Conservation (phyloP, 2,888 invertebrate species). For the Dryobota labecula region DNA sequence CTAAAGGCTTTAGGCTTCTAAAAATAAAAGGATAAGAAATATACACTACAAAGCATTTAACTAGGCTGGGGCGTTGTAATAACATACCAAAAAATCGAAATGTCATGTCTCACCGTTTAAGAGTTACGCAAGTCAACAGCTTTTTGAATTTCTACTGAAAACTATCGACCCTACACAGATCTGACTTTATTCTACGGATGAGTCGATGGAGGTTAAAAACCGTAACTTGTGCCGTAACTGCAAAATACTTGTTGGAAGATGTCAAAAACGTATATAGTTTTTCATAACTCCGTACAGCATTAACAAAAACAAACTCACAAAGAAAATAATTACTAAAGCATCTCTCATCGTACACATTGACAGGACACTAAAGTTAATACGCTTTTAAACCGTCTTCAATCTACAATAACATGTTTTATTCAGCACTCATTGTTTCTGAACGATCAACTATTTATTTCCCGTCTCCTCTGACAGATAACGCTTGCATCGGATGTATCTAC, state of each 20-base stretch:
- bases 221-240: neutral
- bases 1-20: conserved; percentile 59
- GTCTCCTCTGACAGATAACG: conserved; percentile 69
- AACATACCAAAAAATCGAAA: too few relatives aligned
- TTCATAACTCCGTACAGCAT: conserved; percentile 6
- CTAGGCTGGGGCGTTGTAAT: too few relatives aligned
- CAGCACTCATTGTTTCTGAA: conserved; percentile 70
- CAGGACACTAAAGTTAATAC: conserved; percentile 56
- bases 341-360: conserved; percentile 54
- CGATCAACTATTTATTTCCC: conserved; percentile 72
- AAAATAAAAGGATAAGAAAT: too few relatives aligned
- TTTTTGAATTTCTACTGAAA: too few relatives aligned
- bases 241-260: neutral
- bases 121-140: too few relatives aligned
- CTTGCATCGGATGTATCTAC: conserved; percentile 56
- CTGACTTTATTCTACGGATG: too few relatives aligned
- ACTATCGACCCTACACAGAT: too few relatives aligned
- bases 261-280: conserved; percentile 7
- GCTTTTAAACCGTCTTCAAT: conserved; percentile 64
- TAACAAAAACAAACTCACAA: conserved; percentile 4
- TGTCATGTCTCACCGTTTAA: too few relatives aligned
- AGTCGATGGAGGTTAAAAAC: neutral
- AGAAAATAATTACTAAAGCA: conserved; percentile 57
- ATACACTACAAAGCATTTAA: too few relatives aligned
- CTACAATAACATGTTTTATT: conserved; percentile 71